Evolutionary conservation across 2,113 vertebrate species (phyloP), one percentile per base, ranked within the genome.

Genomic region (Oenanthe oenanthe): DNA sequence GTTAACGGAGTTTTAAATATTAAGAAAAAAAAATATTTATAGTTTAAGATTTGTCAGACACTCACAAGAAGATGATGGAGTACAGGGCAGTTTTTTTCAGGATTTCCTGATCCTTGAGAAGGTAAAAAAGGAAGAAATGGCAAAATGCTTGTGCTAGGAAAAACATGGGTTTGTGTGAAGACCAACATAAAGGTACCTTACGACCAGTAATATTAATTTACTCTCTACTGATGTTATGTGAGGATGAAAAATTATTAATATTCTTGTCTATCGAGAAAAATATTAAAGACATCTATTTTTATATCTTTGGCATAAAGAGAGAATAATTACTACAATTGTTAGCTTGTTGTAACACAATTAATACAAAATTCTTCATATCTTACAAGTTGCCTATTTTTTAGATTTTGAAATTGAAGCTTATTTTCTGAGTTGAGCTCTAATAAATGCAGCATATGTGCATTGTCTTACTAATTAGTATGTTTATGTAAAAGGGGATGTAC

Each of bases 401-500:
- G 28, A 80, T 89, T 68, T 85, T 70, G 21, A 83, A 95, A 96
- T 19, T 19, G 29, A 92, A 72, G 34, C 57, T 78, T 63, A 21
- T 34, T 94, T 88, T 87, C 17, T 87, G 73, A 77, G 45, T 70
- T 36, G 13, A 92, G 22, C 25, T 36, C 43, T 75, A 36, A 74
- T 67, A 81, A 75, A 83, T 68, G 38, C 12, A 80, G 43, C 22
- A 65, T 82, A 32, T 42, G 26, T 68, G 60, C n/a, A 31, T 10
- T 86, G 81, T 74, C 42, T 94, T 92, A 80, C 67, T 88, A 71
- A 87, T 86, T 74, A 60, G 48, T 81, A 89, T 43, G 8, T 72
- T 87, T n/a, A 56, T 70, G 22, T 79, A 84, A 80, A 58, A 95
- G 66, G 53, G 76, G 66, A 95, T 67, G 76, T 77, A 85, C 38